A percentile compares a stretch with the other conserved stretches of the same genome.
Conservation (phyloP, 1,140 invertebrate species). For the Penaeus japonicus region DNA sequence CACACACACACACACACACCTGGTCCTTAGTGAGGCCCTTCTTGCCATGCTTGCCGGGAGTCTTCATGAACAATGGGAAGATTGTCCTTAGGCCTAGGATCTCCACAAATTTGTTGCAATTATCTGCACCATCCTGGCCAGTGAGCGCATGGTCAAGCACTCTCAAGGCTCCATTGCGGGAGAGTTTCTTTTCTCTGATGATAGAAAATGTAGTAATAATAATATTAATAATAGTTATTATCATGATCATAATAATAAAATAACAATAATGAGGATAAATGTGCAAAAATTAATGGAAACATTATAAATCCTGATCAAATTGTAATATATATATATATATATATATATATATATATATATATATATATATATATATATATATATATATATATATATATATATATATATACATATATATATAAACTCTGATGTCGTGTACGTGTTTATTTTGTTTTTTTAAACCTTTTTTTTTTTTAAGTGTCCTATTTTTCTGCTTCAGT, state of each 20-base stretch:
- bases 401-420: no score
- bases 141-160: constrained; percentile 96
- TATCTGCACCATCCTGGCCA: constrained; percentile 89
- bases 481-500: no score
- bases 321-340: no score
- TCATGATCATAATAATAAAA: background rate
- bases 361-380: no score
- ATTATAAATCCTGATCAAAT: no score
- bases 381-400: no score
- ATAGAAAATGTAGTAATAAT: background rate
- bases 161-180: constrained; percentile 94
- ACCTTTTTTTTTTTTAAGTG: no score
- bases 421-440: no score
- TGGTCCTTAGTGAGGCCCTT: constrained; percentile 75
- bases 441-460: no score
- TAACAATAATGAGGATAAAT: background rate
- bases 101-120: constrained; percentile 98
- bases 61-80: constrained; percentile 99
- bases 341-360: no score
- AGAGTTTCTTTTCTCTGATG: constrained; percentile 92
- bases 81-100: constrained; percentile 95
- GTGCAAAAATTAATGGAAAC: no score
- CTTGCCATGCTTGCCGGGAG: constrained; percentile 86
- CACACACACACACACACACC: background rate
- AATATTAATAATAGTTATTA: no score